phyloP scores from a whole-genome alignment of 2,113 vertebrate species.

The Canis aureus region DNA sequence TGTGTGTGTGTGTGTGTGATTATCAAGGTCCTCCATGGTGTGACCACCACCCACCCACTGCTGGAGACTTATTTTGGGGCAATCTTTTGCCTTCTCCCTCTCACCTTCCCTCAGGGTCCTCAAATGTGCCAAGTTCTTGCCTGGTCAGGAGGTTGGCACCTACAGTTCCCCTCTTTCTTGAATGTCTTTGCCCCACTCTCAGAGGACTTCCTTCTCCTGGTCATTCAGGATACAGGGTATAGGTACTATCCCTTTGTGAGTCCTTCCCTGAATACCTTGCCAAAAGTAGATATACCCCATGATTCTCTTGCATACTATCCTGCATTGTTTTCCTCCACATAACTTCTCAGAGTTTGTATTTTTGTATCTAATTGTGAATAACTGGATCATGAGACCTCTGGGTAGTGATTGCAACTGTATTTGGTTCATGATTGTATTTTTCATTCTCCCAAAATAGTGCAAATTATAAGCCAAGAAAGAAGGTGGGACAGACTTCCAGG shows the following conservation, averaged over 20 bases:
- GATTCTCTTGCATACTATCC: not conserved
- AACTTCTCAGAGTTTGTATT: not conserved
- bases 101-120: not conserved
- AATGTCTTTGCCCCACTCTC: not conserved
- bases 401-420: not conserved
- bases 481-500: not conserved
- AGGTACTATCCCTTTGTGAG: not conserved
- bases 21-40: not conserved
- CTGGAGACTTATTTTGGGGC: not conserved
- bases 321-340: not conserved
- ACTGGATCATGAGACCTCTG: not conserved
- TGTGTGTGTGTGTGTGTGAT: not conserved
- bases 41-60: no score
- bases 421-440: not conserved
- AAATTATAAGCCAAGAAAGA: conserved; percentile 4
- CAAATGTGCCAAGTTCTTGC: not conserved
- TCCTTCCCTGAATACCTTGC: not conserved
- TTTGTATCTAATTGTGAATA: not conserved
- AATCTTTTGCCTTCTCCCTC: not conserved
- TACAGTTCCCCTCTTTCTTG: not conserved
- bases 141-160: not conserved
- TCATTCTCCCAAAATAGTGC: not conserved
- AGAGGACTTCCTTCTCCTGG: not conserved
- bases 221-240: not conserved
- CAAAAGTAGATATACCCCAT: not conserved